phyloP scores from a whole-genome alignment of 2,113 vertebrate genomes.

The Calyptomena viridis region DNA sequence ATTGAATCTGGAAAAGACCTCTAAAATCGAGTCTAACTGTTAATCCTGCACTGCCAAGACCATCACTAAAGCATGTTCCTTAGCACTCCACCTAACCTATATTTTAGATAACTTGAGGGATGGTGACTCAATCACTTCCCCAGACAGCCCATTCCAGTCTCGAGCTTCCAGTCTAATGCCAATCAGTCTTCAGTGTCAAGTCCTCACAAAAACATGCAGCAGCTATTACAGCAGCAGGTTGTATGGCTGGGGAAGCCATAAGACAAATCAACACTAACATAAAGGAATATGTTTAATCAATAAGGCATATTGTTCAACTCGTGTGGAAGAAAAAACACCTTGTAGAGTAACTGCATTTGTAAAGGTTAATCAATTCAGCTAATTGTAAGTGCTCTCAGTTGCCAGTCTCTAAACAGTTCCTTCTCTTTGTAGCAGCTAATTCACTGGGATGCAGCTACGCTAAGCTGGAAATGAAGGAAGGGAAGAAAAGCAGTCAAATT shows the following conservation, averaged over 20 bases:
- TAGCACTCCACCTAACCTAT: not conserved
- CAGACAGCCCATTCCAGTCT: not conserved
- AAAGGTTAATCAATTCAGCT: constrained; percentile 82
- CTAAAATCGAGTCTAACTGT: not conserved
- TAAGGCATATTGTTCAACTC: constrained; percentile 65
- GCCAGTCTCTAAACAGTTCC: constrained; percentile 63
- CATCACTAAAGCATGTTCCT: not conserved
- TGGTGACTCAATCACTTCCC: not conserved
- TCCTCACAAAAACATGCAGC: not conserved
- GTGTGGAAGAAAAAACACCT: constrained; percentile 61
- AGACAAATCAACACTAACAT: constrained; percentile 41
- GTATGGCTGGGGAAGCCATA: constrained; percentile 33
- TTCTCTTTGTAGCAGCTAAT: constrained; percentile 68
- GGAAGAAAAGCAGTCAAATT: constrained; percentile 33
- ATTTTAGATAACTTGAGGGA: not conserved
- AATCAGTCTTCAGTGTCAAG: not conserved
- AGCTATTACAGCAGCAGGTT: not conserved
- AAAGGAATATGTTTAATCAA: constrained; percentile 72
- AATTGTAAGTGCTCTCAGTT: constrained; percentile 76
- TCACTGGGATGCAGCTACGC: constrained; percentile 47
- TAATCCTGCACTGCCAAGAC: not conserved
- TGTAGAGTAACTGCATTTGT: constrained; percentile 71
- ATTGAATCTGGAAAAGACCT: not conserved
- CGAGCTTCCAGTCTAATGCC: not conserved
- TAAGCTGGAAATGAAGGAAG: not conserved